phyloP scores from a whole-genome alignment of 2,113 vertebrate genomes.

The Eublepharis macularius region DNA sequence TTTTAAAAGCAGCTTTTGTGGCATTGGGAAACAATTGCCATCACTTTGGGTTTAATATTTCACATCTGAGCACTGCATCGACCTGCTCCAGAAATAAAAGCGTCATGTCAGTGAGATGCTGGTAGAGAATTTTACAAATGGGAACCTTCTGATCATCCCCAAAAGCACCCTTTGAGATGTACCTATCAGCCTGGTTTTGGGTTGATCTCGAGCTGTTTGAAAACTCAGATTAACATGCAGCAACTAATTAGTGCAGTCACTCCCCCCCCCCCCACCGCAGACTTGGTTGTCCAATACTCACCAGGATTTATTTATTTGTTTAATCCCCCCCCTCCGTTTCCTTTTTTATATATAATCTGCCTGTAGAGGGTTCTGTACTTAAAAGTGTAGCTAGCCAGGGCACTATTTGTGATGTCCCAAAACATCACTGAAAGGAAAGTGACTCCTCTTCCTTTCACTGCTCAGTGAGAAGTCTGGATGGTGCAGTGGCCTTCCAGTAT shows the following conservation, averaged over 20 bases:
- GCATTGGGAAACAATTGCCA: not conserved
- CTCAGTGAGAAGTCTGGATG: not conserved
- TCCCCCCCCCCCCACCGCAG: not conserved
- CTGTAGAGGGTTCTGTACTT: not conserved
- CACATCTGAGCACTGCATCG: not conserved
- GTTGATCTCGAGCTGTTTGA: not conserved
- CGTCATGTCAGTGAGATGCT: not conserved
- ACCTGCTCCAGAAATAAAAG: not conserved
- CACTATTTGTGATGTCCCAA: not conserved
- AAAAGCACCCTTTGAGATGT: not conserved
- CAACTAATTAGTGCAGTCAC: not conserved
- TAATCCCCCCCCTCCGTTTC: not conserved
- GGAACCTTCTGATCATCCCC: slow-evolving; percentile 2
- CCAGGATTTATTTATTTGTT: not conserved
- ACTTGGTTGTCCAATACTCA: not conserved
- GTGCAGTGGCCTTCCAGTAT: not conserved
- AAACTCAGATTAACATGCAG: not conserved
- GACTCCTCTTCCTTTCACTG: not conserved
- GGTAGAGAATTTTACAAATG: not conserved
- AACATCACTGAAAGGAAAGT: not conserved
- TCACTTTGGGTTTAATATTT: not conserved
- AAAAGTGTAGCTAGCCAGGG: not conserved
- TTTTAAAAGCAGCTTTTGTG: not conserved
- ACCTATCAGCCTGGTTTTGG: not conserved
- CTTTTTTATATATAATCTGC: not conserved